Percentiles rank a stretch among this genome's conserved stretches.
Evolutionary conservation across 2,888 invertebrate species (phyloP).

Genomic region (Desoria tigrina): DNA sequence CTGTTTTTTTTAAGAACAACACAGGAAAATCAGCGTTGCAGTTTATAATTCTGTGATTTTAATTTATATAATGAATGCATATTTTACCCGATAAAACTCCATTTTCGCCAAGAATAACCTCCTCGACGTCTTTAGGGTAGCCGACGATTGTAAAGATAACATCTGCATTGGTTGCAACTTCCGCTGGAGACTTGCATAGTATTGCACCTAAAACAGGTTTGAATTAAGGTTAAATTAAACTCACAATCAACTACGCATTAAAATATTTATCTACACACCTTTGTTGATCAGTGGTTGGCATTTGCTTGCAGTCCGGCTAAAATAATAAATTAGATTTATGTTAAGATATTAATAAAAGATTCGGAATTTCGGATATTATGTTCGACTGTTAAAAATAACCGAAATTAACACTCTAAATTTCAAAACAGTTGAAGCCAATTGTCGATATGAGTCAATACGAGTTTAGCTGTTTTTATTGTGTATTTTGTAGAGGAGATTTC

Average conservation of each 20-base stretch:
- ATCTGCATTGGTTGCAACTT: conserved; percentile 29
- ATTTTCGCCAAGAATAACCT: conserved; percentile 31
- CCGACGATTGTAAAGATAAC: conserved; percentile 37
- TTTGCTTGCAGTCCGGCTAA: conserved; percentile 31
- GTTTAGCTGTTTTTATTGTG: too few species aligned
- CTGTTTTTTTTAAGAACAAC: not conserved
- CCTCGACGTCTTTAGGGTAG: conserved; percentile 33
- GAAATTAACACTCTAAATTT: too few species aligned
- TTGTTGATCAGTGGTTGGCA: conserved; percentile 27
- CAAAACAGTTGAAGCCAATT: too few species aligned
- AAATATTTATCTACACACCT: too few species aligned
- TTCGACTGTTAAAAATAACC: too few species aligned
- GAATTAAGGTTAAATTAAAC: not conserved
- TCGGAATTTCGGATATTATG: not conserved
- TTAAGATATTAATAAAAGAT: not conserved
- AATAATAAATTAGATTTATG: conserved; percentile 1
- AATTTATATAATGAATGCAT: too few species aligned
- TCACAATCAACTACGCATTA: too few species aligned
- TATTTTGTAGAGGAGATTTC: too few species aligned
- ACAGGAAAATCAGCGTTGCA: too few species aligned
- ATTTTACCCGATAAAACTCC: conserved; percentile 25
- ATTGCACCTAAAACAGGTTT: conserved; percentile 22
- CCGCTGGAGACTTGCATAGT: conserved; percentile 28
- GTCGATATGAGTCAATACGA: too few species aligned
- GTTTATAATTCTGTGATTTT: too few species aligned